Percentiles rank a stretch among this genome's conserved stretches.
Evolutionary conservation across 2,888 invertebrate genomes (phyloP).

Genomic region (Eulithis prunata): DNA sequence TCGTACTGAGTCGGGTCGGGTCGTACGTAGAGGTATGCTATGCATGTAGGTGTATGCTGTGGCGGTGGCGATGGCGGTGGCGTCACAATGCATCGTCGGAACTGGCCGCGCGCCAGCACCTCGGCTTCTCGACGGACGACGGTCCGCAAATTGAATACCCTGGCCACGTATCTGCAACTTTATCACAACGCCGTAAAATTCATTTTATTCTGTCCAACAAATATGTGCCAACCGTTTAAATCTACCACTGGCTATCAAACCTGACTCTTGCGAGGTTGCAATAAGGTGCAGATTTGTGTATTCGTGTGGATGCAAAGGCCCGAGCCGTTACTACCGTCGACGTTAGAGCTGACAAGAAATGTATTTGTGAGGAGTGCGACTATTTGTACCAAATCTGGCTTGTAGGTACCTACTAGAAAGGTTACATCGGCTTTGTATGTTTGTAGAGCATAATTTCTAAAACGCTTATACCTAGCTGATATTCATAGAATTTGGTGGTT

Average conservation of each 20-base stretch:
- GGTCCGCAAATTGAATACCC: too few relatives aligned
- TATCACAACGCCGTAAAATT: conserved; percentile 18
- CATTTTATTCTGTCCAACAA: conserved; percentile 11
- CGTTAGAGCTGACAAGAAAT: conserved; percentile 22
- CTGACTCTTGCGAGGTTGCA: not conserved
- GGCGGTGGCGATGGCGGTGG: not conserved
- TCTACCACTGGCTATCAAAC: not conserved
- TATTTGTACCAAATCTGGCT: not conserved
- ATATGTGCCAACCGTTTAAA: conserved; percentile 9
- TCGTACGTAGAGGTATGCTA: too few relatives aligned
- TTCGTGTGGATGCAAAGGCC: conserved; percentile 12
- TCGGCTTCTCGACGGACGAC: too few relatives aligned
- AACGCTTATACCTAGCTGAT: too few relatives aligned
- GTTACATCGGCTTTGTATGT: too few relatives aligned
- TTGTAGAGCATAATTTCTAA: too few relatives aligned
- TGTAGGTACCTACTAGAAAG: not conserved
- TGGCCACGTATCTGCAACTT: conserved; percentile 13
- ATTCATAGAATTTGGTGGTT: too few relatives aligned
- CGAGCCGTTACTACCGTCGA: conserved; percentile 21
- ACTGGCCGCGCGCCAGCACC: conserved; percentile 22
- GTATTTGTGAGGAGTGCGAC: not conserved
- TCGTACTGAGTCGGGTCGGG: too few relatives aligned
- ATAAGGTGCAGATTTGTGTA: conserved; percentile 6
- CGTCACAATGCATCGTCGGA: not conserved
- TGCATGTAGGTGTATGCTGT: too few relatives aligned